Conservation (phyloP, 64 coral and sea anemone genomes). For the Cladopsammia gracilis region DNA sequence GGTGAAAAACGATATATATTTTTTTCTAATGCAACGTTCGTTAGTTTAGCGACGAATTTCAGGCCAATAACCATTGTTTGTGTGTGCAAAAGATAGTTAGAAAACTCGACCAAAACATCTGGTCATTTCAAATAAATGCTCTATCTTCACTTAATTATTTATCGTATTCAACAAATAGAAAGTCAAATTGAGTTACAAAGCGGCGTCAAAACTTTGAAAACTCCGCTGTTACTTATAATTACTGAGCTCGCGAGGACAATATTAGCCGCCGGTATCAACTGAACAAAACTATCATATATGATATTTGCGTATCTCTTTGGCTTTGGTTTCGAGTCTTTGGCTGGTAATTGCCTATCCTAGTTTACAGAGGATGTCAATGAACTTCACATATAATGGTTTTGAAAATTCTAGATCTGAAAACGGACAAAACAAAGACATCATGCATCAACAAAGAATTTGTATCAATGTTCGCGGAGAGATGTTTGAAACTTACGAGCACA, state of each 20-base stretch:
- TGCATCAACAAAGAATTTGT: constrained; percentile 48
- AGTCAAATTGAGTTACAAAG: constrained; percentile 57
- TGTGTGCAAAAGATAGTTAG: background rate
- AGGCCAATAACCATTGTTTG: background rate
- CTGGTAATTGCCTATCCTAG: background rate
- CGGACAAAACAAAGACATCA: background rate
- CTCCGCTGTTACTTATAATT: background rate
- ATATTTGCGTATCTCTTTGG: background rate
- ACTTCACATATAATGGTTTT: background rate
- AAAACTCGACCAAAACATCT: constrained; percentile 11
- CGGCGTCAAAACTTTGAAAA: constrained; percentile 2
- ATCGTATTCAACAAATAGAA: constrained; percentile 49
- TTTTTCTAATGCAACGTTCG: background rate
- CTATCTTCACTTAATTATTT: constrained; percentile 46
- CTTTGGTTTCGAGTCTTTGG: background rate
- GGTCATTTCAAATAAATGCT: constrained; percentile 41
- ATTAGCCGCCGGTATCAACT: background rate
- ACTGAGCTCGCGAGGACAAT: background rate
- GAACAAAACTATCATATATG: background rate
- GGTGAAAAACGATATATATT: background rate
- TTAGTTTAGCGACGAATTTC: background rate
- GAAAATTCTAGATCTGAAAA: constrained; percentile 10
- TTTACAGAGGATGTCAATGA: background rate
- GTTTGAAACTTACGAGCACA: constrained; percentile 89
- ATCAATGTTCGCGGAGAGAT: constrained; percentile 85